Conservation (phyloP, 2,113 vertebrate species). For the Corvus cornix region DNA sequence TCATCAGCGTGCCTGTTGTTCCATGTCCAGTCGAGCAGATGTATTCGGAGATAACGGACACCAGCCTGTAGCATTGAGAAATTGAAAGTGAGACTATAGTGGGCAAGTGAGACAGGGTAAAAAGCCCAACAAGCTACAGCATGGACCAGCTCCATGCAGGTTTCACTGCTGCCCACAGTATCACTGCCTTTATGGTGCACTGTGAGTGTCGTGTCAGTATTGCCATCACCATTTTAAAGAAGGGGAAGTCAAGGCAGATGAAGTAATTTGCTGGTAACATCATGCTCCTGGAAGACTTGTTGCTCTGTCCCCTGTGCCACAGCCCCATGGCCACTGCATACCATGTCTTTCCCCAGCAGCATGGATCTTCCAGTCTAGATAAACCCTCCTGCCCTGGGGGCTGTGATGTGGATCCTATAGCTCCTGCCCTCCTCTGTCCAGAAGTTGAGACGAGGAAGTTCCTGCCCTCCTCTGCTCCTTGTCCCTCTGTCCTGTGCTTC, state of each 20-base stretch:
- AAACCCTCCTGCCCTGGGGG: not conserved
- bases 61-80: not conserved
- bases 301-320: not conserved
- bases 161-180: not conserved
- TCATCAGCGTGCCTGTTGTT: not conserved
- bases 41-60: not conserved
- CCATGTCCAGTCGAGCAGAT: not conserved
- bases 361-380: not conserved
- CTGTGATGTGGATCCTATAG: accelerated
- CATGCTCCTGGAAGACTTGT: not conserved
- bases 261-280: not conserved
- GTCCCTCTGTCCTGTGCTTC: not conserved
- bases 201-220: not conserved
- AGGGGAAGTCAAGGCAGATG: not conserved
- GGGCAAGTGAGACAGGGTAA: not conserved
- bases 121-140: not conserved
- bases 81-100: not conserved
- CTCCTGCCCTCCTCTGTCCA: not conserved
- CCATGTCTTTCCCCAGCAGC: not conserved
- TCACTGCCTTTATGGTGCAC: not conserved
- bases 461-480: not conserved
- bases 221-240: not conserved
- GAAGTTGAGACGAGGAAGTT: not conserved
- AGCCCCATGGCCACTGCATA: not conserved
- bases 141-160: not conserved